phyloP scores from a whole-genome alignment of 1,140 invertebrate genomes.

The Lethrus apterus region DNA sequence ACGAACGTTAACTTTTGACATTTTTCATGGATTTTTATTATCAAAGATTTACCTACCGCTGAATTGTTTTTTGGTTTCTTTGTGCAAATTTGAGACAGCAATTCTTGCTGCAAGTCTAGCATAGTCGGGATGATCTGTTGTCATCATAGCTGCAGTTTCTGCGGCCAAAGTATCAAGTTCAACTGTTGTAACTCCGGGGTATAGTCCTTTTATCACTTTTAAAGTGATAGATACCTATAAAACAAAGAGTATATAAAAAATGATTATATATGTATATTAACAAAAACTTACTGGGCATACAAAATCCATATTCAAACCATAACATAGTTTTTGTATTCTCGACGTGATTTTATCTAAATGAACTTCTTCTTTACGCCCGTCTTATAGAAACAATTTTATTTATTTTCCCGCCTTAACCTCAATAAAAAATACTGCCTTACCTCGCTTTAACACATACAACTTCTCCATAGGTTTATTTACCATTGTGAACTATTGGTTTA shows the following conservation, averaged over 20 bases:
- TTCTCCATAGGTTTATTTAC: conserved; percentile 32
- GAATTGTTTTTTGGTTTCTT: conserved; percentile 89
- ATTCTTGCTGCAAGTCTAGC: conserved; percentile 91
- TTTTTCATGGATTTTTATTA: conserved; percentile 5
- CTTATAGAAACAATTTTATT: conserved; percentile 42
- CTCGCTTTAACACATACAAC: conserved; percentile 48
- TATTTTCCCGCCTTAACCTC: not conserved
- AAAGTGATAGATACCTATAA: conserved; percentile 69
- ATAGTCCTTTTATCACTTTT: conserved; percentile 89
- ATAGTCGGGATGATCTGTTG: conserved; percentile 95
- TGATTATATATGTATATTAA: not conserved
- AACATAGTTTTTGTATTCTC: conserved; percentile 90
- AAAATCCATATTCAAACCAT: conserved; percentile 92
- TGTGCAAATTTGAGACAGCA: conserved; percentile 95
- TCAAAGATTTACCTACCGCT: conserved; percentile 63
- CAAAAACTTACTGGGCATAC: conserved; percentile 79
- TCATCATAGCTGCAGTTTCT: conserved; percentile 93
- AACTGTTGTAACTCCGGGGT: conserved; percentile 91
- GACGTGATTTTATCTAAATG: conserved; percentile 98
- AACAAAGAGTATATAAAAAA: conserved; percentile 14
- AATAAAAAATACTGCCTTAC: conserved; percentile 34
- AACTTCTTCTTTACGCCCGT: conserved; percentile 85
- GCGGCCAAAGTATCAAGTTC: conserved; percentile 96
- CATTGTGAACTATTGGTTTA: conserved; percentile 21
- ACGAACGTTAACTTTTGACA: not conserved